phyloP scores from a whole-genome alignment of 2,888 invertebrate species.

The Tetragnatha montana region DNA sequence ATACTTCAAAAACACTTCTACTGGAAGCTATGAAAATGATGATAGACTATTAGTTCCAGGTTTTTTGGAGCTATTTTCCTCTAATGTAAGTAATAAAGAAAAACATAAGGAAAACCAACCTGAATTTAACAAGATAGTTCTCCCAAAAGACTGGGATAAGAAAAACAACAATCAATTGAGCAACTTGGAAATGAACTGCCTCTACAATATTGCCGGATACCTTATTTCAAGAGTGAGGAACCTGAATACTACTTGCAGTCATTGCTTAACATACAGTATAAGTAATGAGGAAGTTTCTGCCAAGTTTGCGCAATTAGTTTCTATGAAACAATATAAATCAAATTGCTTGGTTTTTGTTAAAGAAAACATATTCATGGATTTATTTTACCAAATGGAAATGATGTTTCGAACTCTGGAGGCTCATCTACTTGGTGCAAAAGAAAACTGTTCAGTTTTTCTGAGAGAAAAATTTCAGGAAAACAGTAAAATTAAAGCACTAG shows the following conservation, averaged over 20 bases:
- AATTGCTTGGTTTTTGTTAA: too few species aligned
- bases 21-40: too few species aligned
- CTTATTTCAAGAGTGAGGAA: not conserved
- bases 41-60: not conserved
- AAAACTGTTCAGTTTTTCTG: not conserved
- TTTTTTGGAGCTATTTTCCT: not conserved
- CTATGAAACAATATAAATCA: not conserved
- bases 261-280: not conserved
- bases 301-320: not conserved
- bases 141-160: not conserved
- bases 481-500: not conserved
- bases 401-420: not conserved
- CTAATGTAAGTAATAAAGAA: not conserved
- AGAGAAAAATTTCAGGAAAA: not conserved
- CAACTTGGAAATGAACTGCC: not conserved
- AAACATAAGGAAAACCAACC: not conserved
- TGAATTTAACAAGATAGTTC: not conserved
- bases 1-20: not conserved
- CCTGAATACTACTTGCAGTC: not conserved
- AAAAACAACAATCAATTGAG: not conserved
- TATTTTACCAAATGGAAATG: not conserved
- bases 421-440: not conserved
- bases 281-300: not conserved
- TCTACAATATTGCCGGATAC: not conserved
- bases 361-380: not conserved